These are phyloP conservation scores for Brachypterus glaber DNA, from an alignment of 2,888 invertebrate genomes.

Conservation along the genomic window DNA sequence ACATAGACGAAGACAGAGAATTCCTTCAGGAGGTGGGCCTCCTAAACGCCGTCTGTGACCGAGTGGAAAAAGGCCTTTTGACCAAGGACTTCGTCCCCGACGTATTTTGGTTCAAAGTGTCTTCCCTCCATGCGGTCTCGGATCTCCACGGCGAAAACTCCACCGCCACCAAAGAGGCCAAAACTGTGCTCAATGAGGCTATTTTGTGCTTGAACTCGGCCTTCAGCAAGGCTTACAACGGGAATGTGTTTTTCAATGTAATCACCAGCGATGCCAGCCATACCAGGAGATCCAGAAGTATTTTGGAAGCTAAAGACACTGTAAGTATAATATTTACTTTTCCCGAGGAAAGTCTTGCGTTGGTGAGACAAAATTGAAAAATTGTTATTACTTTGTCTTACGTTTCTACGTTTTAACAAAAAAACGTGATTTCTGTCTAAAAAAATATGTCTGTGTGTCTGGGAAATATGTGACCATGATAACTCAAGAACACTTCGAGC, in stretches of 20 bases:
- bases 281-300: conserved; percentile 44
- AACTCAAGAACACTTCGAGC: too few species aligned
- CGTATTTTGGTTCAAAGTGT: conserved; percentile 56
- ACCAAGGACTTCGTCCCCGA: conserved; percentile 51
- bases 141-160: conserved; percentile 59
- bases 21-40: conserved; percentile 54
- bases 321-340: too few species aligned
- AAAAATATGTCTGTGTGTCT: too few species aligned
- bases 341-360: too few species aligned
- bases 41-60: conserved; percentile 48
- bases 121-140: conserved; percentile 52
- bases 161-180: conserved; percentile 54
- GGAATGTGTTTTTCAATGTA: conserved; percentile 51
- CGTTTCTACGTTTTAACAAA: too few species aligned
- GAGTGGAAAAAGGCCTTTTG: conserved; percentile 41
- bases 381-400: too few species aligned
- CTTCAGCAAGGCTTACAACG: conserved; percentile 49
- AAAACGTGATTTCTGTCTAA: too few species aligned
- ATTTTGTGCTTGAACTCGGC: conserved; percentile 46
- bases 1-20: conserved; percentile 50
- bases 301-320: conserved; percentile 28
- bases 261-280: conserved; percentile 58
- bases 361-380: too few species aligned
- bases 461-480: too few species aligned
- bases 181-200: conserved; percentile 49